phyloP scores from a whole-genome alignment of 2,888 invertebrate species.

The Ferrisia virgata region DNA sequence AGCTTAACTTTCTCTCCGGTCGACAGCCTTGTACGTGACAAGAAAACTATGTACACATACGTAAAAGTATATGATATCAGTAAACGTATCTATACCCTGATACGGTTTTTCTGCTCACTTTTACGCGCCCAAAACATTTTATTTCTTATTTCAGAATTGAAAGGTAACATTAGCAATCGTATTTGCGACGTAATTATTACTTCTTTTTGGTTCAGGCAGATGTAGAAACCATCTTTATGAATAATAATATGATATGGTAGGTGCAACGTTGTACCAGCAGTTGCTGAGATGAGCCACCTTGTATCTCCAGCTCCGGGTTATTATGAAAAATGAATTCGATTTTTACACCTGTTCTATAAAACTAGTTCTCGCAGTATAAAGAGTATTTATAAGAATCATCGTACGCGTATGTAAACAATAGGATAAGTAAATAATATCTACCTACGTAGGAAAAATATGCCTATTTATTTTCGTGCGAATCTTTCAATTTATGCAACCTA shows the following conservation, averaged over 20 bases:
- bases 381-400: background rate
- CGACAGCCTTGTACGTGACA: constrained; percentile 24
- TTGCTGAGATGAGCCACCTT: background rate
- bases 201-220: background rate
- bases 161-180: background rate
- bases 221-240: background rate
- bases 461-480: background rate
- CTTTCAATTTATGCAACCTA: background rate
- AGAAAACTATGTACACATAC: background rate
- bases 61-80: background rate
- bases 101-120: background rate
- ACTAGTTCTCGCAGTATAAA: background rate
- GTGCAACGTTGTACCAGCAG: background rate
- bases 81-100: background rate
- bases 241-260: background rate
- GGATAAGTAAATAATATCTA: background rate
- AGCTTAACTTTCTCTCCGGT: background rate
- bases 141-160: background rate
- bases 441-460: background rate
- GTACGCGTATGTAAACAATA: background rate
- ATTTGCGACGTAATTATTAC: background rate
- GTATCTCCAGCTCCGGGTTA: background rate
- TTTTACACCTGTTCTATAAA: background rate
- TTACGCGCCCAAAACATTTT: background rate
- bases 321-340: background rate